Conservation (phyloP, 1,140 invertebrate species). For the Condylostylus longicornis region DNA sequence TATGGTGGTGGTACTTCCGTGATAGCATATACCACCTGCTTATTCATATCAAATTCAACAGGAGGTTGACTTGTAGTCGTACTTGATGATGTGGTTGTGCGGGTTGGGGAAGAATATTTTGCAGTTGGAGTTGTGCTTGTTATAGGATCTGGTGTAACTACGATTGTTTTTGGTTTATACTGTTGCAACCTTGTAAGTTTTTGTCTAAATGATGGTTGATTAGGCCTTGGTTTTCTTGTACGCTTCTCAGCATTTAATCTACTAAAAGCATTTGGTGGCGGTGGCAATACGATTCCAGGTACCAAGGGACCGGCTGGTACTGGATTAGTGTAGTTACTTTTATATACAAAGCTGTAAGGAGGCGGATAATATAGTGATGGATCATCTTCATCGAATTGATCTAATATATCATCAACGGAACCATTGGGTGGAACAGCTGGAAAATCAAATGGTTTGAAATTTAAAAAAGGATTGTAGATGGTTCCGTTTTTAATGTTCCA, state of each 20-base stretch:
- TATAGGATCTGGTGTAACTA: conserved; percentile 11
- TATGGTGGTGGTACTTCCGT: conserved; percentile 4
- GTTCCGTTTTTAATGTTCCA: conserved; percentile 28
- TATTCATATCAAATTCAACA: conserved; percentile 9
- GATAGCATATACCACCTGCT: conserved; percentile 4
- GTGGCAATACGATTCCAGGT: conserved; percentile 72
- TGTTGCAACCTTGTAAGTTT: neutral
- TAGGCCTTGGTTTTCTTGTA: conserved; percentile 7
- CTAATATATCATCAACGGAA: conserved; percentile 33
- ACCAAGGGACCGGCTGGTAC: conserved; percentile 72
- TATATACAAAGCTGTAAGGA: conserved; percentile 73
- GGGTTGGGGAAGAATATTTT: conserved; percentile 5
- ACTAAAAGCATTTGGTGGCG: conserved; percentile 70
- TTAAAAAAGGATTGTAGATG: conserved; percentile 17
- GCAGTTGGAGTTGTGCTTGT: conserved; percentile 26
- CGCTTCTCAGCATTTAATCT: conserved; percentile 16
- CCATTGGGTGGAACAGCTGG: conserved; percentile 33
- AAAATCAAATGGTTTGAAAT: conserved; percentile 34
- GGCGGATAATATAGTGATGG: conserved; percentile 80
- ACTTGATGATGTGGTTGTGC: conserved; percentile 4
- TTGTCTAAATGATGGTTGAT: neutral
- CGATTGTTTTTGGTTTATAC: conserved; percentile 5
- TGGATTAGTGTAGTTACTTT: conserved; percentile 54
- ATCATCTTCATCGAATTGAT: conserved; percentile 70
- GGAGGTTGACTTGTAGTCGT: conserved; percentile 4